These are phyloP conservation scores for Metalampra italica DNA, from an alignment of 2,888 invertebrate genomes.

Conservation along the genomic window DNA sequence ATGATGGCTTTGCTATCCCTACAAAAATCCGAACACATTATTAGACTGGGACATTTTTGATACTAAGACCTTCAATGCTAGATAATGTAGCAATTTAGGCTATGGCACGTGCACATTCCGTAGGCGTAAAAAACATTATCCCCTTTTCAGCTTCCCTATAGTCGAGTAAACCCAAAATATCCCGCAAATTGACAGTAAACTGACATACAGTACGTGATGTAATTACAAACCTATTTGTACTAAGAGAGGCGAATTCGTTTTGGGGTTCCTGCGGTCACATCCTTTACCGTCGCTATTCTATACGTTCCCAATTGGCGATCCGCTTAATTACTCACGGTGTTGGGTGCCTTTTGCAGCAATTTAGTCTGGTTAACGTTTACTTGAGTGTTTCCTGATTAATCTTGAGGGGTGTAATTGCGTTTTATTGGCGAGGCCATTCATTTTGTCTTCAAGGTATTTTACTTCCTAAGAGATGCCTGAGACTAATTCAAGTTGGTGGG, in stretches of 20 bases:
- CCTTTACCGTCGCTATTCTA: slow-evolving; percentile 12
- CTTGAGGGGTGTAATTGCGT: slow-evolving; percentile 49
- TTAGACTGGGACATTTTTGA: too few relatives aligned
- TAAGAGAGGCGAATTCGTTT: slow-evolving; percentile 23
- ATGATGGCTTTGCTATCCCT: too few relatives aligned
- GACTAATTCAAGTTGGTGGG: too few relatives aligned
- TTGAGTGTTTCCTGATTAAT: slow-evolving; percentile 57
- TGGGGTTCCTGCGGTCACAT: slow-evolving; percentile 30
- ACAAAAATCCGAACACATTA: too few relatives aligned
- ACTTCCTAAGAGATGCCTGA: slow-evolving; percentile 13
- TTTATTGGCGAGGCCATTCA: slow-evolving; percentile 42
- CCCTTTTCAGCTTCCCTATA: too few relatives aligned
- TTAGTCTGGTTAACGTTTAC: slow-evolving; percentile 47
- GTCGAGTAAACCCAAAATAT: too few relatives aligned
- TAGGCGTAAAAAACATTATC: too few relatives aligned
- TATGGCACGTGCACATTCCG: too few relatives aligned
- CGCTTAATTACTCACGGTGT: slow-evolving; percentile 46
- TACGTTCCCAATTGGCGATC: slow-evolving; percentile 39
- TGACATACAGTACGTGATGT: not conserved
- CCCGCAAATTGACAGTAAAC: not conserved
- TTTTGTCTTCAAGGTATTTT: slow-evolving; percentile 34
- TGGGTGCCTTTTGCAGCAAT: slow-evolving; percentile 47
- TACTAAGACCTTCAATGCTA: too few relatives aligned
- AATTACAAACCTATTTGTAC: slow-evolving; percentile 31
- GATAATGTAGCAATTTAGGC: too few relatives aligned